Conservation (phyloP, 2,113 vertebrate species). For the Fregetta grallaria region DNA sequence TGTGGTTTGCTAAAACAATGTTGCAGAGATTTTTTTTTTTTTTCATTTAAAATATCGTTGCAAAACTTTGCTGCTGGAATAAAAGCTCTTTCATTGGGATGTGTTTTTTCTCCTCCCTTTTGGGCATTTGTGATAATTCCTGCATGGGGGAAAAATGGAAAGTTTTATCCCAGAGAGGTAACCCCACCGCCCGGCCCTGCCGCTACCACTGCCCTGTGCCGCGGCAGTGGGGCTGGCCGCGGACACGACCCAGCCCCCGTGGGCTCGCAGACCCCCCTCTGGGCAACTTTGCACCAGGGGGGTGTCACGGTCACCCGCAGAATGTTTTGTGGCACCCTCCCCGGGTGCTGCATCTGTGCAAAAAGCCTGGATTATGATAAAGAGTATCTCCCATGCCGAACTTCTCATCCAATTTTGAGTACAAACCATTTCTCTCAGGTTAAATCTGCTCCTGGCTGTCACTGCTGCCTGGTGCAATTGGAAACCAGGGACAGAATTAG, state of each 20-base stretch:
- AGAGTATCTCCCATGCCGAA: neutral
- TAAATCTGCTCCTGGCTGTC: neutral
- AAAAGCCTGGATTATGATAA: neutral
- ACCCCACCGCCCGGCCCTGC: neutral
- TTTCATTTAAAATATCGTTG: neutral
- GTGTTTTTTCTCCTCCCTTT: neutral
- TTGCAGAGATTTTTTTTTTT: neutral
- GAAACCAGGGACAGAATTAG: neutral
- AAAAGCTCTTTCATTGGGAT: neutral
- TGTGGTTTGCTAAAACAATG: neutral
- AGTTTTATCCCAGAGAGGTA: neutral
- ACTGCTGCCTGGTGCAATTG: neutral
- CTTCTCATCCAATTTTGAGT: neutral
- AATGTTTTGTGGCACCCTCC: neutral
- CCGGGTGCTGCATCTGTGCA: neutral
- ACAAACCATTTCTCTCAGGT: neutral
- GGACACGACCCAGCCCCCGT: fast-evolving
- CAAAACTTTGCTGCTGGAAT: neutral
- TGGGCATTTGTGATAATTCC: neutral
- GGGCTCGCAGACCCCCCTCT: neutral
- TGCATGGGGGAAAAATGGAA: neutral
- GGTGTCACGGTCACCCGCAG: fast-evolving
- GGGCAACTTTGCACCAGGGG: neutral
- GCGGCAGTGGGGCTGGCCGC: fast-evolving
- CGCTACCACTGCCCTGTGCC: neutral